Conservation (phyloP, 2,113 vertebrate genomes). For the Larimichthys polyactis region DNA sequence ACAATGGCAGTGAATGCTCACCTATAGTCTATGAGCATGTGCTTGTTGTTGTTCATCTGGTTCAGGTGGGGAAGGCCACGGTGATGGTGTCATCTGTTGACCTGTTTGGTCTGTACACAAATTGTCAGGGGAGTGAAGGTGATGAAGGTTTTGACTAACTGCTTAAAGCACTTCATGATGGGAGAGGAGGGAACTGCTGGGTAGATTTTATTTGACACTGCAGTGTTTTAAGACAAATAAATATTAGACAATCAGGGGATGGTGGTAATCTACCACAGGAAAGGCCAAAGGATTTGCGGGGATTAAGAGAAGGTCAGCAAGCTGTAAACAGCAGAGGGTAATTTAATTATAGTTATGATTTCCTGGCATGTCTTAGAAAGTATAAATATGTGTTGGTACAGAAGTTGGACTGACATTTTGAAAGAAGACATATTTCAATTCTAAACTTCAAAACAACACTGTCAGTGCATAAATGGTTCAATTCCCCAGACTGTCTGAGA, state of each 20-base stretch:
- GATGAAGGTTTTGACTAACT: background rate
- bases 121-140: too few relatives aligned
- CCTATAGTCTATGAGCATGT: too few relatives aligned
- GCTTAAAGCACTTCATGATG: background rate
- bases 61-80: too few relatives aligned
- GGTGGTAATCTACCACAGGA: background rate
- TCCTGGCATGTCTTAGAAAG: conserved; percentile 14
- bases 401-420: conserved; percentile 11
- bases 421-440: conserved; percentile 18
- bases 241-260: background rate
- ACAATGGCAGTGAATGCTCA: too few relatives aligned
- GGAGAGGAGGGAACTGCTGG: too few relatives aligned
- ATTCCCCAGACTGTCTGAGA: conserved; percentile 23
- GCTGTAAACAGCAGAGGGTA: background rate
- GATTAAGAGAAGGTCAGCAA: conserved; percentile 4
- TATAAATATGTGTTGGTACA: conserved; percentile 6
- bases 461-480: conserved; percentile 11
- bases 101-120: too few relatives aligned
- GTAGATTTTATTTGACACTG: too few relatives aligned
- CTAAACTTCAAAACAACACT: conserved; percentile 19
- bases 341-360: conserved; percentile 6
- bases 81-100: too few relatives aligned
- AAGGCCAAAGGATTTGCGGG: background rate
- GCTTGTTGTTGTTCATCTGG: too few relatives aligned
- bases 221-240: too few relatives aligned